phyloP scores from a whole-genome alignment of 2,888 invertebrate genomes.

The Pinctada fucata region DNA sequence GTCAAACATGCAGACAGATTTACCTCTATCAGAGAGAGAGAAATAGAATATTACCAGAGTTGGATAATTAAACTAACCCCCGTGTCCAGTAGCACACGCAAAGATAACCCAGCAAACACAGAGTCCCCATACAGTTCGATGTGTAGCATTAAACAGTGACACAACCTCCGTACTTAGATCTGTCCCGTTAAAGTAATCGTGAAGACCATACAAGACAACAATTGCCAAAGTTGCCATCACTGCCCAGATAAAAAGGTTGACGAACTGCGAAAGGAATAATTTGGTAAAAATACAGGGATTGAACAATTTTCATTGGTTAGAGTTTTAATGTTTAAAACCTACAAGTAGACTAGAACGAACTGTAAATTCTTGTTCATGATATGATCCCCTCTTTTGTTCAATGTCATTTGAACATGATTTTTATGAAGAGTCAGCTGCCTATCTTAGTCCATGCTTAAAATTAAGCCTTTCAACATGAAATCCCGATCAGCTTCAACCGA shows the following conservation, averaged over 20 bases:
- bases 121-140: conserved; percentile 78
- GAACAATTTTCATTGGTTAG: not conserved
- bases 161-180: conserved; percentile 52
- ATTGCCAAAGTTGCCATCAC: conserved; percentile 60
- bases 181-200: conserved; percentile 62
- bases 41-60: no score
- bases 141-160: conserved; percentile 77
- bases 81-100: conserved; percentile 79
- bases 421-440: no score
- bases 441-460: no score
- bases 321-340: no score
- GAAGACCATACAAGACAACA: conserved; percentile 71
- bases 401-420: no score
- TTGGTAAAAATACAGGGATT: not conserved
- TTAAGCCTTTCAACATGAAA: no score
- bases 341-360: no score
- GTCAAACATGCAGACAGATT: no score
- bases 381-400: no score
- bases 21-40: no score
- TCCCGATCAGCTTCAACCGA: no score
- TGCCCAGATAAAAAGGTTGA: conserved; percentile 65
- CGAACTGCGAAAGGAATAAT: not conserved
- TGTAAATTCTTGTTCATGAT: no score
- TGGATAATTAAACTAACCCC: conserved; percentile 67
- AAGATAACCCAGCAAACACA: conserved; percentile 80